A percentile compares a stretch with the other conserved stretches of the same genome.
phyloP scores from a whole-genome alignment of 2,113 vertebrate genomes.

The Salvelinus sp. region DNA sequence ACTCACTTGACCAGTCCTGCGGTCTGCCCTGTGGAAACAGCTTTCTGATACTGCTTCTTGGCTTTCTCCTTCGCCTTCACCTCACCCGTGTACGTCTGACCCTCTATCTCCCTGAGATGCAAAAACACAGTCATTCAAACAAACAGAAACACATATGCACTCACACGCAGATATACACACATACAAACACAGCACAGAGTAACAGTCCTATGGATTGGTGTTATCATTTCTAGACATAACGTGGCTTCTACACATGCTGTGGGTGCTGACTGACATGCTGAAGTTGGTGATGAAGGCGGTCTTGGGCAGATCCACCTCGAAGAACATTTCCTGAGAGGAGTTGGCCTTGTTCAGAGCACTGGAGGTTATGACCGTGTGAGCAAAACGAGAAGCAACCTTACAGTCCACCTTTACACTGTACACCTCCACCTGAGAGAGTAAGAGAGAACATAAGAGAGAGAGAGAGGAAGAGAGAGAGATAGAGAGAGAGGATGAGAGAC shows the following conservation, averaged over 20 bases:
- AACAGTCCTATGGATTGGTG: no score
- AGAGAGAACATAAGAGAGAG: background rate
- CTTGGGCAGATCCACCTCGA: constrained; percentile 91
- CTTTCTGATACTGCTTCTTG: constrained; percentile 86
- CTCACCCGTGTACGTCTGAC: constrained; percentile 77
- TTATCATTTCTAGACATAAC: no score
- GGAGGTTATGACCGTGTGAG: constrained; percentile 89
- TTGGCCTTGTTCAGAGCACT: constrained; percentile 82
- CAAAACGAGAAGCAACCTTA: constrained; percentile 85
- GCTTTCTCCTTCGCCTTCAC: constrained; percentile 90
- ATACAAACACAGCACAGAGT: no score
- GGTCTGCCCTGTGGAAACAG: constrained; percentile 84
- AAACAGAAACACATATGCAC: background rate
- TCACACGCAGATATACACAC: no score
- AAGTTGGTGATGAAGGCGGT: constrained; percentile 96
- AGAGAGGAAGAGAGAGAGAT: background rate
- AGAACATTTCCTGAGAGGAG: constrained; percentile 81
- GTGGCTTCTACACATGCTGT: no score
- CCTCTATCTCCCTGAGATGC: constrained; percentile 80
- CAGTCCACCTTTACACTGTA: constrained; percentile 82
- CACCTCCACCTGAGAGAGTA: constrained; percentile 57
- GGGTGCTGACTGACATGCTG: constrained; percentile 81
- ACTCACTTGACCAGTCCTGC: constrained; percentile 90
- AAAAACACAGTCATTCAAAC: background rate
- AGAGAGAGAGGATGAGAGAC: background rate